Base-by-base conservation (phyloP, 35 echinoderm and acorn worm species). In the Holothuria glaberrima region DNA sequence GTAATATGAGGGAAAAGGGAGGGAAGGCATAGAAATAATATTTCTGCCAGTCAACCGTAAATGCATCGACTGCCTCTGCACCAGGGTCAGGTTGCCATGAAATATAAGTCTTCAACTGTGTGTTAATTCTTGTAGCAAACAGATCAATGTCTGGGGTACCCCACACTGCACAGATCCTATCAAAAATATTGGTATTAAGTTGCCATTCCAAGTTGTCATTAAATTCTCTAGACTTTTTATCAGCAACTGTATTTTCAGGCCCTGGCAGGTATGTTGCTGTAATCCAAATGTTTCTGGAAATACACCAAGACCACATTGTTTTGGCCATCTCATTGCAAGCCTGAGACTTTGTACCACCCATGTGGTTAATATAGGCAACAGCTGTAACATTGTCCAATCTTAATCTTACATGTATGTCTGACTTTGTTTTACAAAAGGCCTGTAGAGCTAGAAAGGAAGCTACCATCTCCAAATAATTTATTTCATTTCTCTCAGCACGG, bases 81-180 rank as follows among this genome's bases (percentile, higher is more conserved):
- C 44, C 62, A 71, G 92, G 92, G 63, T 94, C 92, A 29, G 91
- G 91, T 83, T 89, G 83, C 92, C 95, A 97, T 9, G 95, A 91
- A 21, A 92, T 63, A 82, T 94, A 97, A 54, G 36, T 20, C 0
- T 41, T 41, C 4, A 97, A 0, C 75, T 93, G 91, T 16, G 22
- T 68, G 62, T 97, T 93, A 12, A 97, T 44, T 30, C 94, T 38
- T 3, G 91, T 87, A 41, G 91, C 91, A 88, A 93, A 96, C 27
- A 96, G 31, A 88, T 96, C 88, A 81, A 96, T 96, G 30, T 90
- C 81, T 28, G 91, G 91, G 20, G 0, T 36, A 9, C 87, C 90
- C 28, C 32, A 35, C 34, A 12, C 18, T 20, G 50, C 54, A 59
- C 9, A 83, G 57, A 83, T 83, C 80, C 13, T 54, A 54, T 54